These are phyloP conservation scores for Sciurus niger DNA, from an alignment of 2,113 vertebrate species.

Conservation along the genomic window DNA sequence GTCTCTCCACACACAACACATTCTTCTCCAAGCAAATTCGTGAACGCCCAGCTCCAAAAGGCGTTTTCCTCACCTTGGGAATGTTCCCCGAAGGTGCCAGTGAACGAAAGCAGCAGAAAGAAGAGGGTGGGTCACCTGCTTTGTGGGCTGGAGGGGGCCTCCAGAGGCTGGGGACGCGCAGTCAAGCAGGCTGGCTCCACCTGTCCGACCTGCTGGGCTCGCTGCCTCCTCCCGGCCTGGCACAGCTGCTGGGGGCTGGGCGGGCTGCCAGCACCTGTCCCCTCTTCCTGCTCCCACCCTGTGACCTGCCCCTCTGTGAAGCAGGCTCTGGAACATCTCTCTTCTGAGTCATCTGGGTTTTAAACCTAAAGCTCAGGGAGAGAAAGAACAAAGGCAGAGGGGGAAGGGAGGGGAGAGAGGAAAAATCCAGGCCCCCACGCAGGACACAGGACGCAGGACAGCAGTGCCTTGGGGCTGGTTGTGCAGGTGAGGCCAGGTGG, in stretches of 20 bases:
- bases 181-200: conserved; percentile 1
- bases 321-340: neutral
- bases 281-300: neutral
- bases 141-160: neutral
- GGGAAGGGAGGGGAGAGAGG: neutral
- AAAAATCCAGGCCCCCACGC: neutral
- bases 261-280: neutral
- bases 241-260: neutral
- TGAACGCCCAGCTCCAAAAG: neutral
- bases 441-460: no score
- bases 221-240: neutral
- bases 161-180: neutral
- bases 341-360: conserved; percentile 25
- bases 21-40: neutral
- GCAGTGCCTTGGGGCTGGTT: no score
- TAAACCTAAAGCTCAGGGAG: neutral
- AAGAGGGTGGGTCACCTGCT: neutral
- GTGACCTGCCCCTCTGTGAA: neutral
- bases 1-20: neutral
- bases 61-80: neutral
- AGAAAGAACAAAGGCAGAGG: neutral
- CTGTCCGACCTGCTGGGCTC: conserved; percentile 34
- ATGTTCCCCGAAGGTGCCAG: neutral
- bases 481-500: neutral
- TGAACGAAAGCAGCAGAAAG: neutral